Conservation (phyloP, 2,888 invertebrate species). For the Troilus luridus region DNA sequence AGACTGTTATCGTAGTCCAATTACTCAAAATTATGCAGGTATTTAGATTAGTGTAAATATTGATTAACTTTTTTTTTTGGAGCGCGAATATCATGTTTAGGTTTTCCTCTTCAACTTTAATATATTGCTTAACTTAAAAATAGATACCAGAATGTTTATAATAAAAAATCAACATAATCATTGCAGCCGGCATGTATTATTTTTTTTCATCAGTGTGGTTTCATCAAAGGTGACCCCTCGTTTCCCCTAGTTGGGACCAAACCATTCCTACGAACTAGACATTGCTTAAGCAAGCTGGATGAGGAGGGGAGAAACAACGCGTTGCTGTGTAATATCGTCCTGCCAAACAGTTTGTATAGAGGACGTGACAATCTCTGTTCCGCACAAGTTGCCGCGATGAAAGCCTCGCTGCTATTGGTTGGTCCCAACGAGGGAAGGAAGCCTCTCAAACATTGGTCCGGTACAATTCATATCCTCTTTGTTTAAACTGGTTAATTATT, state of each 20-base stretch:
- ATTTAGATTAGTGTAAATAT: too few species aligned
- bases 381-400: conserved; percentile 15
- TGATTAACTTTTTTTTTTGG: too few species aligned
- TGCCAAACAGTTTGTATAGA: neutral
- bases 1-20: too few species aligned
- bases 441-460: neutral
- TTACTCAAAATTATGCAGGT: too few species aligned
- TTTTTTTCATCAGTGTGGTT: neutral
- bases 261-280: neutral
- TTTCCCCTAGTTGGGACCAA: neutral
- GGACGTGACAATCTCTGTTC: neutral
- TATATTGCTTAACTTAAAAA: too few species aligned
- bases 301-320: neutral
- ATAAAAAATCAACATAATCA: too few species aligned
- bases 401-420: neutral
- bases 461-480: conserved; percentile 17
- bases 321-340: neutral
- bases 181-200: neutral
- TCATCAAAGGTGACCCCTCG: neutral
- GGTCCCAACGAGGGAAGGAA: neutral
- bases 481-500: conserved; percentile 25
- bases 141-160: too few species aligned
- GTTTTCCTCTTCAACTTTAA: too few species aligned
- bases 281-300: neutral
- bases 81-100: too few species aligned